phyloP scores from a whole-genome alignment of 2,797 vertebrate genomes.

The Chiroxiphia lanceolata region DNA sequence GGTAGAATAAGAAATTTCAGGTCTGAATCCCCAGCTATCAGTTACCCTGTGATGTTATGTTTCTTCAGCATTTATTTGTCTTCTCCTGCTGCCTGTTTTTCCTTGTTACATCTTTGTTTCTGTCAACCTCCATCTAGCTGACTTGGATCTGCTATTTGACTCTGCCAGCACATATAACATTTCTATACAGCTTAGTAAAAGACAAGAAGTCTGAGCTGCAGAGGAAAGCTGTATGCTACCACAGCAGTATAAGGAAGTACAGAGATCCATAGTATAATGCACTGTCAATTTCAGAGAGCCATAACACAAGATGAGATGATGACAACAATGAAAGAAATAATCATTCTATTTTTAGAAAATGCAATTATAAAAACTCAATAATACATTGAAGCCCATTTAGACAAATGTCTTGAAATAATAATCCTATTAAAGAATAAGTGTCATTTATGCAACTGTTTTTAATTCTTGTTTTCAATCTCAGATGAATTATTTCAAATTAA shows the following conservation, averaged over 20 bases:
- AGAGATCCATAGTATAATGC: not conserved
- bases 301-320: not conserved
- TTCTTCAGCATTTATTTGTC: not conserved
- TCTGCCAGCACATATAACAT: not conserved
- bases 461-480: slow-evolving; percentile 11
- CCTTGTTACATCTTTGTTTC: not conserved
- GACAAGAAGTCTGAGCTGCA: not conserved
- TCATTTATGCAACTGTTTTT: not conserved
- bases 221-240: not conserved
- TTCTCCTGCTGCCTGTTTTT: not conserved
- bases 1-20: not conserved
- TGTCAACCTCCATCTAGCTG: not conserved
- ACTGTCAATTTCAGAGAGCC: slow-evolving; percentile 22
- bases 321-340: slow-evolving; percentile 19
- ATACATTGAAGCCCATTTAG: slow-evolving; percentile 19
- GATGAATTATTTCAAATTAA: slow-evolving; percentile 47
- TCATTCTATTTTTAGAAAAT: slow-evolving; percentile 53
- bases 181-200: not conserved
- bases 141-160: not conserved
- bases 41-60: not conserved
- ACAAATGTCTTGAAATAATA: slow-evolving; percentile 42
- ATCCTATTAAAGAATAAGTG: slow-evolving; percentile 15
- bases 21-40: not conserved
- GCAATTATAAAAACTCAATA: slow-evolving; percentile 20
- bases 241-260: not conserved